phyloP scores from a whole-genome alignment of 2,888 invertebrate genomes.

The Brenthis ino region DNA sequence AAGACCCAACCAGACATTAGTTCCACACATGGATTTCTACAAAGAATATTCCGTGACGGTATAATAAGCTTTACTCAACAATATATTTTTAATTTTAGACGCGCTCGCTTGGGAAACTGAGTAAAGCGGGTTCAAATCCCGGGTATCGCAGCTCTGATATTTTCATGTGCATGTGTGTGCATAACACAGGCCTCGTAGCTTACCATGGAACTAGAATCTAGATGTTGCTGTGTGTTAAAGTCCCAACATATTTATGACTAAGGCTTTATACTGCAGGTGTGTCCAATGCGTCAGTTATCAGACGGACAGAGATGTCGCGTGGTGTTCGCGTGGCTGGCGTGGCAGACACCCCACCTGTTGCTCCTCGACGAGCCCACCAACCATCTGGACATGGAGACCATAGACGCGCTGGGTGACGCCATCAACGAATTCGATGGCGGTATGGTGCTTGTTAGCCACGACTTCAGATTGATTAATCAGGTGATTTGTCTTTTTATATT shows the following conservation, averaged over 20 bases:
- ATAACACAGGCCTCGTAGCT: too few relatives aligned
- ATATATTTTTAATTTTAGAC: not conserved
- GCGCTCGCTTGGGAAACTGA: too few relatives aligned
- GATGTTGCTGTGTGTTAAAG: too few relatives aligned
- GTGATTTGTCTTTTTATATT: constrained; percentile 71
- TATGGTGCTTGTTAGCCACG: constrained; percentile 99
- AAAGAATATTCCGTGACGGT: too few relatives aligned
- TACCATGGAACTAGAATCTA: too few relatives aligned
- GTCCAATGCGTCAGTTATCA: constrained; percentile 96
- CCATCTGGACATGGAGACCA: constrained; percentile 98
- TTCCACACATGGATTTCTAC: too few relatives aligned
- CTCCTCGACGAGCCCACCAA: constrained; percentile 93
- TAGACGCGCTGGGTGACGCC: constrained; percentile 98
- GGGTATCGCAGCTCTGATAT: too few relatives aligned
- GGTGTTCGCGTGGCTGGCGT: constrained; percentile 99
- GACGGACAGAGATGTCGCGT: constrained; percentile 99
- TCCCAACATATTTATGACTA: too few relatives aligned
- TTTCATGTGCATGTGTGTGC: too few relatives aligned
- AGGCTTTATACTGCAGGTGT: constrained; percentile 82
- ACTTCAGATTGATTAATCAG: constrained; percentile 99
- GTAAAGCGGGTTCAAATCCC: too few relatives aligned
- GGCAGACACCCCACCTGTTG: constrained; percentile 97
- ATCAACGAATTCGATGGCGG: constrained; percentile 99
- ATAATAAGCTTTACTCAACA: not conserved
- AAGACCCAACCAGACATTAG: too few relatives aligned